Evolutionary conservation across 2,113 vertebrate species (phyloP), one percentile per base, ranked within the genome.

Genomic region (Amphilophus citrinellus): DNA sequence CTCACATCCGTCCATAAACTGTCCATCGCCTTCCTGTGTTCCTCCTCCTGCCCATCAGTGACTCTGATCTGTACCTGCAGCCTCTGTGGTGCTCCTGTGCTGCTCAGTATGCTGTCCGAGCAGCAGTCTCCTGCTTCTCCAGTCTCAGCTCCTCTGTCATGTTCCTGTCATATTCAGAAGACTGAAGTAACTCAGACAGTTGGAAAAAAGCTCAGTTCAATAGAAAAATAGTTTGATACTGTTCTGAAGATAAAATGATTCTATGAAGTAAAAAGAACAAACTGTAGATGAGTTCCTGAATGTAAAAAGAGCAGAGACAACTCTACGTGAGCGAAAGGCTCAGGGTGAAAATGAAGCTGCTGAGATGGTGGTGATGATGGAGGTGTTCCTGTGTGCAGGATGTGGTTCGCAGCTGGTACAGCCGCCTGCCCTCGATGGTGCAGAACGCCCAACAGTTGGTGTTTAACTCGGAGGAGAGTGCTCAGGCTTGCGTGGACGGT

Each of bases 331-430:
- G 13, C 24, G 39, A 22, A 13, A 15, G n/a, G 7, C 5, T 10
- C 7, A 17, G 8, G 65, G 22, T 68, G 47, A 1, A 44, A 30
- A 6, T 68, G 27, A 68, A 53, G 24, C 66, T 0, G 24, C 66
- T 73, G 66, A 27, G 27, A n/a, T 4, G 20, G 3, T 66, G 3
- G 30, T 58, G 24, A 7, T 62, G 71, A 2, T 24, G 39, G 14
- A 9, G 27, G 1, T 61, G 32, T 9, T 47, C 20, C 1, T 88
- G 83, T 44, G 6, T 77, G 15, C 89, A 99, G 98, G 98, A 99
- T 0, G 98, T 99, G 79, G 95, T 99, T 8, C 96, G 98, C 37
- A 98, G 95, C 91, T 99, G 98, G 98, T 99, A 99, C 0, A 97
- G 97, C 61, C 96, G 98, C 59, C 92, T 97, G 79, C 97, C 98